Percentiles rank a stretch among this genome's conserved stretches.
phyloP scores from a whole-genome alignment of 1,140 invertebrate genomes.

The Leptopilina boulardi region DNA sequence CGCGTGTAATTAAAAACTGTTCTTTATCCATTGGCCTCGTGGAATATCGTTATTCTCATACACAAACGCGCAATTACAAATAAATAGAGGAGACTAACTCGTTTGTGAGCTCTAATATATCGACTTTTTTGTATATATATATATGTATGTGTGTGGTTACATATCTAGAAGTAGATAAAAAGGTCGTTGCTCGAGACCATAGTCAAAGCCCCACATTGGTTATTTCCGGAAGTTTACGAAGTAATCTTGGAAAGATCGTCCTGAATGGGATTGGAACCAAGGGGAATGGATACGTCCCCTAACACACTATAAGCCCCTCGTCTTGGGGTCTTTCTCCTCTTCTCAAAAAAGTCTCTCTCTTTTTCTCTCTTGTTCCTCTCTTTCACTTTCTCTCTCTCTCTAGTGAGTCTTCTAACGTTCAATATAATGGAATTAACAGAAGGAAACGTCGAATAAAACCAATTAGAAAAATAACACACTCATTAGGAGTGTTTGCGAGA shows the following conservation, averaged over 20 bases:
- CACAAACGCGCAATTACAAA: neutral
- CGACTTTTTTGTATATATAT: neutral
- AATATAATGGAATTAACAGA: neutral
- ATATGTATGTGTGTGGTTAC: neutral
- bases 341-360: no score
- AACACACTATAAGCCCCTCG: neutral
- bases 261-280: slow-evolving; percentile 19
- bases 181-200: neutral
- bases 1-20: no score
- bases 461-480: slow-evolving; percentile 22
- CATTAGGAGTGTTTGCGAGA: neutral
- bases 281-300: neutral
- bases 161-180: neutral
- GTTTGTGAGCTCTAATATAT: neutral
- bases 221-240: slow-evolving; percentile 32
- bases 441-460: slow-evolving; percentile 8
- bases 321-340: no score
- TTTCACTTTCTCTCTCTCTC: neutral
- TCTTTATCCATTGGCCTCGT: neutral
- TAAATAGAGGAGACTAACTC: neutral
- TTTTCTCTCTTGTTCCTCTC: no score
- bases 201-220: slow-evolving; percentile 8
- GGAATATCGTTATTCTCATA: neutral
- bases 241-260: slow-evolving; percentile 28
- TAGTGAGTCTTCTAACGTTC: neutral